These are phyloP conservation scores for Rhagium mordax DNA, from an alignment of 2,888 invertebrate species.

Conservation along the genomic window DNA sequence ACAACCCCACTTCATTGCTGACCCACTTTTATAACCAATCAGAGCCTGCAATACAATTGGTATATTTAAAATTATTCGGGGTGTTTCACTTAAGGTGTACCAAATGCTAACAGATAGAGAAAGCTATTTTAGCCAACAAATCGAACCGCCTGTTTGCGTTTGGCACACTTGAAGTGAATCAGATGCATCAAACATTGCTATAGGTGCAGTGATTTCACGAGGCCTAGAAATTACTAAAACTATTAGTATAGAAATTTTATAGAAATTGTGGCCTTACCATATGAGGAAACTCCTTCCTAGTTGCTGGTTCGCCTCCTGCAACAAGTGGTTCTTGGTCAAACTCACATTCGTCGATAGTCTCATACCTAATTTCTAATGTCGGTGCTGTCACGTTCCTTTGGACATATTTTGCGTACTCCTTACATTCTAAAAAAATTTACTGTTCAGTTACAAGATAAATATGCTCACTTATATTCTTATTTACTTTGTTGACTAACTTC, in stretches of 20 bases:
- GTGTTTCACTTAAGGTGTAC: too few relatives aligned
- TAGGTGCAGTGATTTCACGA: too few relatives aligned
- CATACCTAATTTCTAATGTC: conserved; percentile 56
- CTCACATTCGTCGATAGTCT: conserved; percentile 66
- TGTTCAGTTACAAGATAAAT: too few relatives aligned
- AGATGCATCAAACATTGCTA: not conserved
- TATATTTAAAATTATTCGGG: not conserved
- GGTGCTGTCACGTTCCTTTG: conserved; percentile 63
- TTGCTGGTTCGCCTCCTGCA: conserved; percentile 68
- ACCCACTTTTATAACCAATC: conserved; percentile 48
- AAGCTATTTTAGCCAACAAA: too few relatives aligned
- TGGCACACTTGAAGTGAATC: too few relatives aligned
- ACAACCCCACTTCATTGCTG: conserved; percentile 68
- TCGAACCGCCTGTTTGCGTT: too few relatives aligned
- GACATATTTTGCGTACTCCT: conserved; percentile 68
- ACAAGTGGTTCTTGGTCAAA: conserved; percentile 67
- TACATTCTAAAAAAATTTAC: conserved; percentile 69
- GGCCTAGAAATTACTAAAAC: too few relatives aligned
- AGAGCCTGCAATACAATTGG: conserved; percentile 46
- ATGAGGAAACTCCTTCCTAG: conserved; percentile 74
- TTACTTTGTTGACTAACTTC: conserved; percentile 52
- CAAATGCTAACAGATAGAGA: too few relatives aligned
- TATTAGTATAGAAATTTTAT: not conserved
- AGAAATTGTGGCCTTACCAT: conserved; percentile 69
- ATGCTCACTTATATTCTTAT: too few relatives aligned